Conservation (phyloP, 2,797 vertebrate species). For the Myoxocephalus aenaeus region DNA sequence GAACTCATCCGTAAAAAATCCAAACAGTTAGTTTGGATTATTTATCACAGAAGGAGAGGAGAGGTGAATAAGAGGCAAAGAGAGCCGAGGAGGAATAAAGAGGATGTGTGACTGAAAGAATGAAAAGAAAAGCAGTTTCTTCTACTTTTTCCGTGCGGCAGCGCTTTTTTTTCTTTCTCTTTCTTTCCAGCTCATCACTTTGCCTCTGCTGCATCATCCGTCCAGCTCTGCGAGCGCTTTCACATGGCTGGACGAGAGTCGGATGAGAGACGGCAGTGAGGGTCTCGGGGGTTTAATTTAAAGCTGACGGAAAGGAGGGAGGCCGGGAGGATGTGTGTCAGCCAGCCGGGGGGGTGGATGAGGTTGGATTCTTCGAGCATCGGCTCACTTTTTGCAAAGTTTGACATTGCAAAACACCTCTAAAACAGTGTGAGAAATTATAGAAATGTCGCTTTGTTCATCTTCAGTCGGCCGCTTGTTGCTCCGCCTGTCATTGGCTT, state of each 20-base stretch:
- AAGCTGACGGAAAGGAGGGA: background rate
- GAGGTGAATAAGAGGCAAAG: background rate
- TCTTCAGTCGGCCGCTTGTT: background rate
- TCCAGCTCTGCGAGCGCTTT: constrained; percentile 22
- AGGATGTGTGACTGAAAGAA: background rate
- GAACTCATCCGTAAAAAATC: background rate
- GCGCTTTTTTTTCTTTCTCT: constrained; percentile 2
- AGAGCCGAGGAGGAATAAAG: background rate
- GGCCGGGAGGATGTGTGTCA: background rate
- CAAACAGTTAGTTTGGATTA: constrained; percentile 7
- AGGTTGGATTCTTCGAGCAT: background rate
- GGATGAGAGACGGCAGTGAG: constrained; percentile 29
- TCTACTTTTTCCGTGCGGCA: constrained; percentile 2
- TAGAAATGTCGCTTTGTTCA: background rate
- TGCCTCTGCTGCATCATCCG: constrained; percentile 24
- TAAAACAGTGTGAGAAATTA: background rate
- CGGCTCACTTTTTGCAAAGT: background rate
- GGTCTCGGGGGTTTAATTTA: constrained; percentile 12
- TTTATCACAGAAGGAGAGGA: background rate
- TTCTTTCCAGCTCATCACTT: constrained; percentile 35
- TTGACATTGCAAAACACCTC: background rate
- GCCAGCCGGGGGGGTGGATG: background rate
- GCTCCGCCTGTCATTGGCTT: too few species aligned
- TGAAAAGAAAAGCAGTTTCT: background rate
- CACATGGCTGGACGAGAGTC: background rate